Percentiles rank a stretch among this genome's conserved stretches.
These are phyloP conservation scores for Muscicapa comitata DNA, from an alignment of 2,797 vertebrate genomes.

Conservation along the genomic window DNA sequence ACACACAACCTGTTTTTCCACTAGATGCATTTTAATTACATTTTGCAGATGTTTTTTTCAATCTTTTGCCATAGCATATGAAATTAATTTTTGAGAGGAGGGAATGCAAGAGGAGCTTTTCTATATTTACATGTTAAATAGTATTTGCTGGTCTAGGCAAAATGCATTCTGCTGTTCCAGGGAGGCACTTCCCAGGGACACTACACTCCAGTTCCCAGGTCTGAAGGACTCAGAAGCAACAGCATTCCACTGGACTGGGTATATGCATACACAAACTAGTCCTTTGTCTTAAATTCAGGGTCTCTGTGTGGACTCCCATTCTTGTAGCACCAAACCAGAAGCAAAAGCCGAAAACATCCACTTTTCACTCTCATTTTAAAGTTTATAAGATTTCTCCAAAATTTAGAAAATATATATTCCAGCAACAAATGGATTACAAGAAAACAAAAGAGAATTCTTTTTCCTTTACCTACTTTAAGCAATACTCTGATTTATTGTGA, in stretches of 20 bases:
- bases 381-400: background rate
- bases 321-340: background rate
- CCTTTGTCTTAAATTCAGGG: background rate
- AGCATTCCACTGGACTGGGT: background rate
- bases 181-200: background rate
- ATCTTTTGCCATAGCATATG: slow-evolving; percentile 54
- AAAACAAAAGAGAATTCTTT: background rate
- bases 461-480: slow-evolving; percentile 38
- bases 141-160: slow-evolving; percentile 28
- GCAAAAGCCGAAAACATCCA: background rate
- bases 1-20: slow-evolving; percentile 42
- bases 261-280: background rate
- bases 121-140: slow-evolving; percentile 54
- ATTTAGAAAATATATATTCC: background rate
- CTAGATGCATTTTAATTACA: slow-evolving; percentile 57
- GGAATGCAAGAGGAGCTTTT: background rate
- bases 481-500: slow-evolving; percentile 27
- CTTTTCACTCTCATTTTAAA: background rate
- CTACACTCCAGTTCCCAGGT: background rate
- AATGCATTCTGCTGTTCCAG: background rate
- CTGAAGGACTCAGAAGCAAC: background rate
- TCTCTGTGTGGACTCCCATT: background rate
- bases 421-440: background rate
- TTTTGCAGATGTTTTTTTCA: slow-evolving; percentile 63
- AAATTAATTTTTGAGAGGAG: slow-evolving; percentile 50